Evolutionary conservation across 2,888 invertebrate genomes (phyloP), one percentile per base, ranked within the genome.

Genomic region (Dynastes grantii): DNA sequence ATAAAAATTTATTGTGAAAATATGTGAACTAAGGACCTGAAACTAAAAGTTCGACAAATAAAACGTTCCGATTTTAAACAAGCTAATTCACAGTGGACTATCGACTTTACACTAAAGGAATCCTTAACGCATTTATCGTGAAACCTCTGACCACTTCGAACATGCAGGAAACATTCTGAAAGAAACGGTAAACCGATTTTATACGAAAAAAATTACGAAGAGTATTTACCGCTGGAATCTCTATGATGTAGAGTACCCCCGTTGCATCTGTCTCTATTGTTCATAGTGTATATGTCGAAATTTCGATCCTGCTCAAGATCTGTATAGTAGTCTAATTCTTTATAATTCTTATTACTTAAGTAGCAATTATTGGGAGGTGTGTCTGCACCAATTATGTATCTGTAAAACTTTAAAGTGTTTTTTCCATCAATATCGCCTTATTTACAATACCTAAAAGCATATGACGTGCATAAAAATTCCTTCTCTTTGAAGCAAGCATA

Each of bases 141-240:
- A 77, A 96, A 91, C 1, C 94, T 91, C 1, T 93, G 92, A 0
- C 94, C 94, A 71, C 95, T 95, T 9, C 95, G 91, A 0, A 95
- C 94, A 82, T 96, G 92, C 92, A 95, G 95, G 87, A 96, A 96
- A 85, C 96, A 96, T 87, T 96, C 96, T 96, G 86, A 51, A 87
- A 77, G 2, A 8, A 11, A 63, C 76, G 1, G 22, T 2, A 8
- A 16, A 68, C 40, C 40, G 61, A 22, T 55, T 71, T 64, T 32
- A 2, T 13, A 63, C 22, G 2, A 32, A 76, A 76, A 6, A 61
- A 76, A 51, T 55, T 6, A 2, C 40, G n/a, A 8, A 8, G 22
- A 45, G 2, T 37, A 45, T 27, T 68, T 90, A 85, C 90, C 91
- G 79, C 89, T 89, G 67, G 87, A 85, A 76, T 90, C 87, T 61